Evolutionary conservation across 1,140 invertebrate species (phyloP), one percentile per base, ranked within the genome.

Genomic region (Seison nebaliae): DNA sequence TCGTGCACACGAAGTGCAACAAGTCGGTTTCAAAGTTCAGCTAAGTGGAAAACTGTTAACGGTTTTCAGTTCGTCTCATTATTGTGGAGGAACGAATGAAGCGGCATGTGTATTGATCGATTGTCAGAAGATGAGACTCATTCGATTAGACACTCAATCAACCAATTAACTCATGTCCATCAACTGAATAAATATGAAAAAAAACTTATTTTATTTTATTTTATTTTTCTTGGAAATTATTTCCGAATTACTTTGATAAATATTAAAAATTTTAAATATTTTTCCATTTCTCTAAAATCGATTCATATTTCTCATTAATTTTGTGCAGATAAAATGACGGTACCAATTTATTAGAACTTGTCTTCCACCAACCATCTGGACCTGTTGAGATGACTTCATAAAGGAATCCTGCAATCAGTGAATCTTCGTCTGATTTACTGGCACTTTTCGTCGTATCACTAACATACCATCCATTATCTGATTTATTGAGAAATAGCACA

Each of bases 1-100:
- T 20, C 51, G 72, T 43, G 72, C 71, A 17, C 72, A 74, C 54
- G 71, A 74, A 55, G 64, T 72, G 35, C 67, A 71, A 35, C 65
- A 70, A 49, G 59, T 62, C 28, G 71, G 71, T 11, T 73, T 73
- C 51, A 67, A 70, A 62, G 70, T 72, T 49, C 65, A 70, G 46
- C 63, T 67, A 43, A 62, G 65, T 44, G 68, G 67, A 0, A 67
- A 65, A 49, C 50, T 71, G 14, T 47, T 72, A n/a, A 72, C 69
- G 4, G 65, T 72, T 0, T 72, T 71, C 47, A 71, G 69, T 2
- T 70, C 69, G 0, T 71, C 70, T 1, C 62, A 65, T 44, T 72
- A 72, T 49, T 69, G 67, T 48, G 67, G 67, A 17, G 66, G 66
- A 5, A 55, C 57, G 4, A 72, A 72, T 48, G 69, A 71, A 49